Conservation (phyloP, 2,113 vertebrate species). For the Protobothrops flavoviridis region DNA sequence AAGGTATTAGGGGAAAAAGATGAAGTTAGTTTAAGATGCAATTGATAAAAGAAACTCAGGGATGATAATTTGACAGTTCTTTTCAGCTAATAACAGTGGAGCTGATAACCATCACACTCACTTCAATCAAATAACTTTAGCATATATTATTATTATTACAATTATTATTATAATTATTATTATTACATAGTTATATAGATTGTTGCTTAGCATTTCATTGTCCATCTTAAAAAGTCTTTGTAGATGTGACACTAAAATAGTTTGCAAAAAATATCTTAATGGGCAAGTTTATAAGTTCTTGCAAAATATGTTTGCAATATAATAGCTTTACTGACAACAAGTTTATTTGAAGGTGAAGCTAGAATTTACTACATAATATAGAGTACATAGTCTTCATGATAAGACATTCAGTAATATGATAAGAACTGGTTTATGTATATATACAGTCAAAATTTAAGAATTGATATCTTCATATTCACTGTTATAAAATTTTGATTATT, state of each 20-base stretch:
- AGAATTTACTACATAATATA: background rate
- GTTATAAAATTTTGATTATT: background rate
- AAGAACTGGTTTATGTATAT: background rate
- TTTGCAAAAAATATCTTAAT: background rate
- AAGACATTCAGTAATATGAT: background rate
- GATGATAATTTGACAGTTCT: constrained; percentile 55
- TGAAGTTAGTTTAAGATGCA: constrained; percentile 39
- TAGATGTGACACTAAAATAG: constrained; percentile 25
- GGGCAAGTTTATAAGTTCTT: constrained; percentile 13
- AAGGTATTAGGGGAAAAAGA: constrained; percentile 42
- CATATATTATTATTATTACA: constrained; percentile 25
- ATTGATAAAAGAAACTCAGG: constrained; percentile 29
- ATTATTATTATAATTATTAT: too few species aligned
- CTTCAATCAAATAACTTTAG: constrained; percentile 47
- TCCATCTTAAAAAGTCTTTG: constrained; percentile 27
- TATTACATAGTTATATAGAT: background rate
- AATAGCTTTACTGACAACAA: background rate
- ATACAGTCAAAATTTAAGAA: background rate
- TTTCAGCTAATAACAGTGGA: constrained; percentile 48
- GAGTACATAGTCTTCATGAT: background rate
- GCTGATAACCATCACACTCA: constrained; percentile 54
- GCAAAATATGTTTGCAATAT: background rate
- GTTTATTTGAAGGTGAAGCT: background rate
- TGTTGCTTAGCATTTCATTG: constrained; percentile 40
- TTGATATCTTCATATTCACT: background rate